These are phyloP conservation scores for Alouatta caraya DNA, from an alignment of 2,797 vertebrate species.

Conservation along the genomic window DNA sequence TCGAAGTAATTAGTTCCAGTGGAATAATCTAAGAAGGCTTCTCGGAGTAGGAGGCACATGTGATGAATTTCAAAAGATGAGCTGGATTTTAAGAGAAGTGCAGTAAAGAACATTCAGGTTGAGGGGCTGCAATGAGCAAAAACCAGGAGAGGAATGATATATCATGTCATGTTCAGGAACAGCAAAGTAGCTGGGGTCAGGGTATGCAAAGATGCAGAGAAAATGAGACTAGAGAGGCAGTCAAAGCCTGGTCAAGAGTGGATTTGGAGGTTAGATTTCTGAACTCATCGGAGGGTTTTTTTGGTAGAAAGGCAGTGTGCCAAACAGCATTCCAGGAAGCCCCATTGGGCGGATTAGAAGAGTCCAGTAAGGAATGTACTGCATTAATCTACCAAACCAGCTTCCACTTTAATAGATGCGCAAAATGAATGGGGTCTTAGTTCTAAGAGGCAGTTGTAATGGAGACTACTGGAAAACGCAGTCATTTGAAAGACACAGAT, in stretches of 20 bases:
- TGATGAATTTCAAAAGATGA: neutral
- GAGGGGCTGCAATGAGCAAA: neutral
- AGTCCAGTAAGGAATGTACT: neutral
- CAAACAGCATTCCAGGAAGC: neutral
- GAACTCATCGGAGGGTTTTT: neutral
- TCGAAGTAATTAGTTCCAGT: neutral
- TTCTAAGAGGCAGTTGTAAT: neutral
- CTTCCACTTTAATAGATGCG: neutral
- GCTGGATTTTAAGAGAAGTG: neutral
- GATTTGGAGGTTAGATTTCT: neutral
- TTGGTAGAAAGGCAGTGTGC: neutral
- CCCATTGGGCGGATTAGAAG: neutral
- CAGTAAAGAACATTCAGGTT: neutral
- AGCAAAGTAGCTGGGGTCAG: neutral
- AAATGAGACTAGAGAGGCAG: neutral
- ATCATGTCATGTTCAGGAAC: neutral
- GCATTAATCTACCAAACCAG: neutral
- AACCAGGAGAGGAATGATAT: neutral
- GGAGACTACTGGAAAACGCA: neutral
- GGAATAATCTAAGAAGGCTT: neutral
- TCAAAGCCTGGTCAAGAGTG: neutral
- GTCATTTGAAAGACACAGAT: neutral
- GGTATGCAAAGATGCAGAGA: neutral
- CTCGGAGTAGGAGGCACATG: neutral
- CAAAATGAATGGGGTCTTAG: neutral